Conservation (phyloP, 1,140 invertebrate genomes). For the Chionoecetes opilio region DNA sequence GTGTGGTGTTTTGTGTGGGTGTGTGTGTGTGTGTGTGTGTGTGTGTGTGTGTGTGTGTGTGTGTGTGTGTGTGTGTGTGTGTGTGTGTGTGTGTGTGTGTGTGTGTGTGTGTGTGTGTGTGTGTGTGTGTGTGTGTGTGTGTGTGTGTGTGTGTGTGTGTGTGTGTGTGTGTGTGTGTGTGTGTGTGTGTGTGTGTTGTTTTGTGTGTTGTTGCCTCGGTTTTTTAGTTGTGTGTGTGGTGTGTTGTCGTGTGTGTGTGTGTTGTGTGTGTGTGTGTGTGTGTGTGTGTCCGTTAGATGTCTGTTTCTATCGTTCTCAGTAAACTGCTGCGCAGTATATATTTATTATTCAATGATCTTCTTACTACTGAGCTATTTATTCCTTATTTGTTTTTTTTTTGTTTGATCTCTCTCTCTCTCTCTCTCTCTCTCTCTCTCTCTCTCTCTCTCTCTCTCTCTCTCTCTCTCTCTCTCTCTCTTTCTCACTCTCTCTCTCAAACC, state of each 20-base stretch:
- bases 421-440: conserved; percentile 5
- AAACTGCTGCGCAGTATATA: too few relatives aligned
- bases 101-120: neutral
- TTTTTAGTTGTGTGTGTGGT: too few relatives aligned
- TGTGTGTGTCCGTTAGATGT: neutral
- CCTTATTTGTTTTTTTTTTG: neutral
- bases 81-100: neutral
- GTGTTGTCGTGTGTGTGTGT: too few relatives aligned
- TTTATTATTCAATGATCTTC: too few relatives aligned
- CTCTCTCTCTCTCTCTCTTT: neutral
- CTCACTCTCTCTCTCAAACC: neutral
- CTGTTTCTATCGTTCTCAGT: neutral
- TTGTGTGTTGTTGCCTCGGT: too few relatives aligned
- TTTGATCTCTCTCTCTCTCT: neutral
- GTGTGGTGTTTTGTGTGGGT: too few relatives aligned
- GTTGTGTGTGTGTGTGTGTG: neutral
- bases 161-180: neutral
- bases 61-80: neutral
- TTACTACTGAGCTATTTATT: neutral
- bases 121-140: neutral
- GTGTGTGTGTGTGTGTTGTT: neutral
- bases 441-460: neutral
- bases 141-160: neutral
- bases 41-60: neutral
- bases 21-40: neutral